These are phyloP conservation scores for Xanthostigma xanthostigma DNA, from an alignment of 2,888 invertebrate species.

Conservation along the genomic window DNA sequence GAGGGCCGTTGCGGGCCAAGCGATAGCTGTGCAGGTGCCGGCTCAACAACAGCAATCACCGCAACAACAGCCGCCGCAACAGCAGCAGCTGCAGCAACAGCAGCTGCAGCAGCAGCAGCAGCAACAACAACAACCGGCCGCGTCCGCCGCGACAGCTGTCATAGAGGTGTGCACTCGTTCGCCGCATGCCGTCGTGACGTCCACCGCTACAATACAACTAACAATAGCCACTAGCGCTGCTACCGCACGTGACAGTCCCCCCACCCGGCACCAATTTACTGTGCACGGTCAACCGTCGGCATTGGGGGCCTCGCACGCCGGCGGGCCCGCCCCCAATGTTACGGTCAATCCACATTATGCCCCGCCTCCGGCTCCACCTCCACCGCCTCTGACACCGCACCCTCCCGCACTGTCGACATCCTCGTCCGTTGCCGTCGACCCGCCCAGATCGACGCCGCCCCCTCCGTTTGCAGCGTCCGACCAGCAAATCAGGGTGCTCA, in stretches of 20 bases:
- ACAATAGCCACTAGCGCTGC: conserved; percentile 22
- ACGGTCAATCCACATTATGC: conserved; percentile 45
- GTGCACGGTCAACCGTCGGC: conserved; percentile 27
- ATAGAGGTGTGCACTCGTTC: conserved; percentile 29
- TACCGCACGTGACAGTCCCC: conserved; percentile 25
- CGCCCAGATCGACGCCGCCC: conserved; percentile 4
- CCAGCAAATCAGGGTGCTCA: conserved; percentile 77
- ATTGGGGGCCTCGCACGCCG: conserved; percentile 30
- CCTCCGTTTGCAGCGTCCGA: conserved; percentile 32
- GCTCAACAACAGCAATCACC: neutral
- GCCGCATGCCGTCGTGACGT: conserved; percentile 17
- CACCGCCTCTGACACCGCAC: conserved; percentile 11
- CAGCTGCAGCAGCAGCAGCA: too few relatives aligned
- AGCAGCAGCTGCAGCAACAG: conserved; percentile 7
- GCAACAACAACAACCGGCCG: neutral
- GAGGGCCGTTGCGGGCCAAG: conserved; percentile 16
- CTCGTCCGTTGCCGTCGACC: conserved; percentile 30
- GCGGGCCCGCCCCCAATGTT: conserved; percentile 51
- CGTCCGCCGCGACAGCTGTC: conserved; percentile 20
- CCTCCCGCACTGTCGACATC: conserved; percentile 10
- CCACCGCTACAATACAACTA: conserved; percentile 20
- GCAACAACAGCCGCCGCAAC: neutral
- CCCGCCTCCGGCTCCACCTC: conserved; percentile 13
- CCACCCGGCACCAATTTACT: conserved; percentile 29
- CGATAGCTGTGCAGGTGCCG: conserved; percentile 6